Percentiles rank a stretch among this genome's conserved stretches.
These are phyloP conservation scores for Danionella dracula DNA, from an alignment of 2,797 vertebrate genomes.

Conservation along the genomic window DNA sequence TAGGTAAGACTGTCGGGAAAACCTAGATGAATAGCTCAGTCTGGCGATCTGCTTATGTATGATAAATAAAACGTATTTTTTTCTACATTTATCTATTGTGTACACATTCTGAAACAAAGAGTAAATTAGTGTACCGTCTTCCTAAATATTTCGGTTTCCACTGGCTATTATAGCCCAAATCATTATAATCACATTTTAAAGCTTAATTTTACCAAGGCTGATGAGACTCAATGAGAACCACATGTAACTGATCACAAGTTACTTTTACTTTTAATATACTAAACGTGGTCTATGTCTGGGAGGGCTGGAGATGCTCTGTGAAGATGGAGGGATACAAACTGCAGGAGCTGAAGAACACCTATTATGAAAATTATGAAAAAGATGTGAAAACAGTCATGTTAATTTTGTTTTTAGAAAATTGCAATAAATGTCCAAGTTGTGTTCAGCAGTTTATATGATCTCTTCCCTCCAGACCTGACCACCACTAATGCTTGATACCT, in stretches of 20 bases:
- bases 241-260: neutral
- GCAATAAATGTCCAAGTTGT: no score
- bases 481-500: no score
- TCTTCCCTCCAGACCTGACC: no score
- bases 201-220: neutral
- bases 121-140: no score
- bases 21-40: neutral
- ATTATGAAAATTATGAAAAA: no score
- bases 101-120: neutral
- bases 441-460: no score
- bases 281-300: slow-evolving; percentile 1
- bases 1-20: neutral
- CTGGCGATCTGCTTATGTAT: no score
- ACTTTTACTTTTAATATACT: no score
- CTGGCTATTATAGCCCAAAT: no score
- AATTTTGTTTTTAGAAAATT: no score
- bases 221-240: slow-evolving; percentile 6
- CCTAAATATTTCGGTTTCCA: no score
- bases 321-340: neutral
- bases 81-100: neutral
- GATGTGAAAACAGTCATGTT: no score
- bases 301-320: slow-evolving; percentile 6
- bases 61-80: neutral
- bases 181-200: neutral
- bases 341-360: slow-evolving; percentile 13